Base-by-base conservation (phyloP, 2,797 vertebrate species). In the Lophius americanus region DNA sequence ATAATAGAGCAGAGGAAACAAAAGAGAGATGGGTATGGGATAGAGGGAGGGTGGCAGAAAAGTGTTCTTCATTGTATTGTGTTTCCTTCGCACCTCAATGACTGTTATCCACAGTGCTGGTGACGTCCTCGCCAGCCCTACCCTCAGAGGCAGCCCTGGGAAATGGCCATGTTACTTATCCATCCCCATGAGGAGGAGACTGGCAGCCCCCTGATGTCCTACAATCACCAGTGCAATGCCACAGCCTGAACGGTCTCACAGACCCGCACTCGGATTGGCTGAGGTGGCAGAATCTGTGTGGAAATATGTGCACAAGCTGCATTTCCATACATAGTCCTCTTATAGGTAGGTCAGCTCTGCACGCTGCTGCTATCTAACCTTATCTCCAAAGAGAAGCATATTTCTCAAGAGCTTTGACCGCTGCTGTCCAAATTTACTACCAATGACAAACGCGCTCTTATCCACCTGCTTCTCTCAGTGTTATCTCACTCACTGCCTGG, bases 1-100 rank as follows among this genome's bases (percentile, higher is more conserved):
- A 92, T 91, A 89, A 91, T 85, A 84, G 79, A 81, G 88, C 62
- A 79, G 83, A 87, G 82, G 79, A 85, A 89, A 76, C 60, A 35
- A 74, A 60, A 58, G 77, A 70, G 75, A 82, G 78, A 60, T 68
- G 68, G 73, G 54, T 46, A 78, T 64, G 71, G 72, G 71, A 73
- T 55, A 60, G 75, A 73, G 54, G 68, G 74, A 72, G 79, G 75
- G 9, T 10, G 6, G 41, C 7, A 77, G 69, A 75, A 56, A 78
- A 68, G 55, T 72, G 59, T 65, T 75, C 79, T 73, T 83, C 63
- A 70, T 37, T 62, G 75, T 63, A 70, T 37, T 62, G 75, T 63
- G 62, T 78, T 71, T 64, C 23, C 67, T 64, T 65, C 10, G 2
- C 67, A 69, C 43, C 51, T 70, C 58, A 55, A 53, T 71, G 51